Base-by-base conservation (phyloP, 2,888 invertebrate genomes). In the Pammene fasciana region DNA sequence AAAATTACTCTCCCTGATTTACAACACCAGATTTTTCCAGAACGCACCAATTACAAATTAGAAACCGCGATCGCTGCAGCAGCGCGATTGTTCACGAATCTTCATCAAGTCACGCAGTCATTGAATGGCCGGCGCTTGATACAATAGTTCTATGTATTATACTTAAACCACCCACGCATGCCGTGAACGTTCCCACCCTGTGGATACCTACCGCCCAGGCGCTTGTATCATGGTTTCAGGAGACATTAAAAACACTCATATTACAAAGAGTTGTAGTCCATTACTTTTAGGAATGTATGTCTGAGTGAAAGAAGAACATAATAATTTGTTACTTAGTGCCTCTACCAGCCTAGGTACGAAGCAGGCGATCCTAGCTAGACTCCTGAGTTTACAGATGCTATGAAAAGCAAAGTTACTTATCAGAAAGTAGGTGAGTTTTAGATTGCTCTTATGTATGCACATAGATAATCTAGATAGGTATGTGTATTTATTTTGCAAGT, bases 31-130 rank as follows among this genome's bases (percentile, higher is more conserved):
- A 62, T 43, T 46, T 57, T 70, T 65, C 72, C 59, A 68, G 66
- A 68, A 55, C 59, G 36, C 57, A 60, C 45, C 43, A 59, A 65
- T 59, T 60, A 65, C 65, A 57, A 66, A 66, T 68, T 62, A 65
- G 67, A 68, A 66, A 71, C 52, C 52, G 48, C 48, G 68, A 72
- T 72, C 68, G 45, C 52, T 54, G 64, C 68, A 59, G 45, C 57
- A 68, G 71, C 26, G 68, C 55, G 72, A 72, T 61, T 71, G 72
- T 72, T 73, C 72, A 72, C 72, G 73, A 74, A 74, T 77, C 72
- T 64, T 74, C 73, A 75, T 77, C 72, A 72, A 74, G 74, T 74
- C 75, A 74, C 73, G 74, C 73, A 73, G 74, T 68, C 70, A 74
- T 74, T 74, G 72, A 74, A 67, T 72, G 73, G 71, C 72, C 73